Conservation (phyloP, 2,113 vertebrate genomes). For the Trematomus loennbergii region DNA sequence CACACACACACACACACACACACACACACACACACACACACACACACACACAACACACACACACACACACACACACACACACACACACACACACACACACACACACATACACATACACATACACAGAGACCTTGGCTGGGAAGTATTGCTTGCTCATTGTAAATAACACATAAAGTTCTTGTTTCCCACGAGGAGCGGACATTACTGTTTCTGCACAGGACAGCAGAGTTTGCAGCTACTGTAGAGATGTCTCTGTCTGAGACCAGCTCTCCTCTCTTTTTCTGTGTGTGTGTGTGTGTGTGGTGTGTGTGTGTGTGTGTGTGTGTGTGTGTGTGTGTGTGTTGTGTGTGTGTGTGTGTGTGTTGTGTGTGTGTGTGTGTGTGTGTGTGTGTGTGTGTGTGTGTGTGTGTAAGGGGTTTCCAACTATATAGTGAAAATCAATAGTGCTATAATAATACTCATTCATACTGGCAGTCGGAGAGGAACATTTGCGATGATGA, state of each 20-base stretch:
- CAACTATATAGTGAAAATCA: constrained; percentile 13
- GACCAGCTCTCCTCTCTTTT: too few species aligned
- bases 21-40: too few species aligned
- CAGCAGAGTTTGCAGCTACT: constrained; percentile 72
- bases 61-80: too few species aligned
- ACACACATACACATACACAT: too few species aligned
- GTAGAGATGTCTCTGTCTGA: constrained; percentile 16
- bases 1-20: too few species aligned
- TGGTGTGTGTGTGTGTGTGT: too few species aligned
- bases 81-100: too few species aligned
- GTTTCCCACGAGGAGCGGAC: constrained; percentile 69
- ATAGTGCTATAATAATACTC: constrained; percentile 6
- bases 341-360: neutral
- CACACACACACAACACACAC: too few species aligned
- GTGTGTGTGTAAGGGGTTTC: neutral
- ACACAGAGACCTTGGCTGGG: constrained; percentile 56
- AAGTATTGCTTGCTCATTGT: constrained; percentile 89
- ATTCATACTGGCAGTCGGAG: constrained; percentile 11
- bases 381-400: neutral
- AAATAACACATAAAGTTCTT: constrained; percentile 90
- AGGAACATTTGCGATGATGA: constrained; percentile 2
- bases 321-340: too few species aligned
- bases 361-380: neutral
- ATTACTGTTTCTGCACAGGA: constrained; percentile 82
- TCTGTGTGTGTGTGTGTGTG: neutral